Percentiles rank a stretch among this genome's conserved stretches.
Evolutionary conservation across 2,113 vertebrate species (phyloP).

Genomic region (Petromus typicus): DNA sequence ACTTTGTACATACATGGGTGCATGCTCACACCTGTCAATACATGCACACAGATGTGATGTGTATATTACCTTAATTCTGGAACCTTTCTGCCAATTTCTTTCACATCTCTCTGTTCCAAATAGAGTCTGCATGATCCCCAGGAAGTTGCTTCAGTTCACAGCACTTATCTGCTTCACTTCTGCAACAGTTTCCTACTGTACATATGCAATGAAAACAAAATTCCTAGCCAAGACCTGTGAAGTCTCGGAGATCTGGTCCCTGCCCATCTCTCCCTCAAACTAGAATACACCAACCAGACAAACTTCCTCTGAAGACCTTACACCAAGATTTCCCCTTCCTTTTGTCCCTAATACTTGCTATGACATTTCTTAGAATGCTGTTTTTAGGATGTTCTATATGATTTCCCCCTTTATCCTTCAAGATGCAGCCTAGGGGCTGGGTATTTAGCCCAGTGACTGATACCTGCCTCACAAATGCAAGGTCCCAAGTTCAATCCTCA

Average conservation of each 20-base stretch:
- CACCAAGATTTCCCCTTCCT: not conserved
- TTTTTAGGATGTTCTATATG: not conserved
- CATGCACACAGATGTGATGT: not conserved
- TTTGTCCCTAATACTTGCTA: fast-evolving
- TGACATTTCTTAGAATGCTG: not conserved
- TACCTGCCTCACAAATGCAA: too few relatives aligned
- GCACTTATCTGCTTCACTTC: not conserved
- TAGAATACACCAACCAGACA: not conserved
- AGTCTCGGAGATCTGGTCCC: not conserved
- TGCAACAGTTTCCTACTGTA: not conserved
- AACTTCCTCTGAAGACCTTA: not conserved
- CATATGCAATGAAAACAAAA: not conserved
- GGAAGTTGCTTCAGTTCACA: not conserved
- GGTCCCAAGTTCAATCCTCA: too few relatives aligned
- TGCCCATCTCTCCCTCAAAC: too few relatives aligned
- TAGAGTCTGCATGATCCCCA: not conserved
- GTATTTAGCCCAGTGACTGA: too few relatives aligned
- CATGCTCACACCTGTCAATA: fast-evolving
- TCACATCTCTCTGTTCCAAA: not conserved
- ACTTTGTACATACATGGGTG: too few relatives aligned
- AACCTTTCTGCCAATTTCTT: not conserved
- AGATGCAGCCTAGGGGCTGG: not conserved
- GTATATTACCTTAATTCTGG: not conserved
- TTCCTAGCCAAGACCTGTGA: not conserved
- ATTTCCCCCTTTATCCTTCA: not conserved